Percentiles rank a stretch among this genome's conserved stretches.
Evolutionary conservation across 2,888 invertebrate genomes (phyloP).

Genomic region (Ariolimax columbianus): DNA sequence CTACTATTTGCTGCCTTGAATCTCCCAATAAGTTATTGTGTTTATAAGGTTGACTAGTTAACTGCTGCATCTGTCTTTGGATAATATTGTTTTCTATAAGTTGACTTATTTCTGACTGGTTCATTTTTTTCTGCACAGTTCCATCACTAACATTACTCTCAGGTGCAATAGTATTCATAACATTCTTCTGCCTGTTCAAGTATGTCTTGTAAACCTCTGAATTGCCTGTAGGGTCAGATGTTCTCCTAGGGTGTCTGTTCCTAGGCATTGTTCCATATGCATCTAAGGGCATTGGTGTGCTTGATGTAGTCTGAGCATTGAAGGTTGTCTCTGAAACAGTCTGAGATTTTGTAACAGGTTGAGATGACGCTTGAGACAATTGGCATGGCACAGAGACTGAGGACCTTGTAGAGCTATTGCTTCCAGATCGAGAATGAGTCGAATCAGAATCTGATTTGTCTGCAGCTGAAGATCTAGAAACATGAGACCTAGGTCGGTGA

Average conservation of each 20-base stretch:
- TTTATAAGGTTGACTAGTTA: slow-evolving; percentile 20
- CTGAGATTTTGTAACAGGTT: slow-evolving; percentile 43
- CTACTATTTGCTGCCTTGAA: slow-evolving; percentile 2
- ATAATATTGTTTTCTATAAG: slow-evolving; percentile 59
- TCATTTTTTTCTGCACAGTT: slow-evolving; percentile 53
- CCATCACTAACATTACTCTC: slow-evolving; percentile 51
- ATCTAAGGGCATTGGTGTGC: slow-evolving; percentile 57
- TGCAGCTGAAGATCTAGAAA: slow-evolving; percentile 34
- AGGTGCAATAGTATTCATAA: slow-evolving; percentile 49
- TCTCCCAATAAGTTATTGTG: background rate
- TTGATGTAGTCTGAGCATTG: background rate
- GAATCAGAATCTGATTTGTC: slow-evolving; percentile 41
- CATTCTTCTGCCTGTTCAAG: slow-evolving; percentile 63
- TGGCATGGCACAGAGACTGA: slow-evolving; percentile 36
- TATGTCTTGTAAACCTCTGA: slow-evolving; percentile 67
- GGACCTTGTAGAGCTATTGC: slow-evolving; percentile 44
- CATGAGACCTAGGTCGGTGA: slow-evolving; percentile 25
- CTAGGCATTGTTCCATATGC: slow-evolving; percentile 69
- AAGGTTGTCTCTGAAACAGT: slow-evolving; percentile 16
- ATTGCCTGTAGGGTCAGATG: slow-evolving; percentile 60
- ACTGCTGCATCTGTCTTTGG: slow-evolving; percentile 54
- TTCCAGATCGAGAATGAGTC: slow-evolving; percentile 45
- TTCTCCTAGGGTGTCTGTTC: slow-evolving; percentile 60
- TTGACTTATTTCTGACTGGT: slow-evolving; percentile 61
- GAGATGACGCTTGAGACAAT: slow-evolving; percentile 36